Conservation (phyloP, 2,797 vertebrate species). For the Holocentrus rufus region DNA sequence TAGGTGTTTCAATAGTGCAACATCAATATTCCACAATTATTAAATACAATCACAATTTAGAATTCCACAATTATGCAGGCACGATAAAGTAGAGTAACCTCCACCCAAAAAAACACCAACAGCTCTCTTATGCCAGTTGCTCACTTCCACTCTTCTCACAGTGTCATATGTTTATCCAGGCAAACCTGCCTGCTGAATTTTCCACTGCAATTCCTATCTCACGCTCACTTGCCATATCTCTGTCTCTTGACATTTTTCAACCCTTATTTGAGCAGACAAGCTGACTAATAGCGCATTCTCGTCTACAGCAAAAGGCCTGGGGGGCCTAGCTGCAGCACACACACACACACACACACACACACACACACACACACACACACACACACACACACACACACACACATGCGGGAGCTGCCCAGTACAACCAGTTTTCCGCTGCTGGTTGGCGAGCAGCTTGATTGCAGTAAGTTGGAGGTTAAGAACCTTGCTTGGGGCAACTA, state of each 20-base stretch:
- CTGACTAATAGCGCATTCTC: background rate
- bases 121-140: too few relatives aligned
- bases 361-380: too few relatives aligned
- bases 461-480: background rate
- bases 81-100: too few relatives aligned
- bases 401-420: constrained; percentile 21
- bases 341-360: constrained; percentile 2
- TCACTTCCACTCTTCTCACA: too few relatives aligned
- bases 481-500: constrained; percentile 18
- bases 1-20: too few relatives aligned
- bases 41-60: too few relatives aligned
- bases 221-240: background rate
- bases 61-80: too few relatives aligned
- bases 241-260: constrained; percentile 2
- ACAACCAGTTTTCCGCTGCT: constrained; percentile 20
- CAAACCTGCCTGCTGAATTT: constrained; percentile 21
- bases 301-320: background rate
- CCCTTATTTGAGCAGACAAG: background rate
- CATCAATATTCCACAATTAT: too few relatives aligned
- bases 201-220: constrained; percentile 4
- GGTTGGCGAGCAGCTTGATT: background rate
- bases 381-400: constrained; percentile 18
- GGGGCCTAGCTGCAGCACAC: background rate
- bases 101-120: too few relatives aligned
- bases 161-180: too few relatives aligned